Evolutionary conservation across 2,113 vertebrate genomes (phyloP), one percentile per base, ranked within the genome.

Genomic region (Sinocyclocheilus grahami): DNA sequence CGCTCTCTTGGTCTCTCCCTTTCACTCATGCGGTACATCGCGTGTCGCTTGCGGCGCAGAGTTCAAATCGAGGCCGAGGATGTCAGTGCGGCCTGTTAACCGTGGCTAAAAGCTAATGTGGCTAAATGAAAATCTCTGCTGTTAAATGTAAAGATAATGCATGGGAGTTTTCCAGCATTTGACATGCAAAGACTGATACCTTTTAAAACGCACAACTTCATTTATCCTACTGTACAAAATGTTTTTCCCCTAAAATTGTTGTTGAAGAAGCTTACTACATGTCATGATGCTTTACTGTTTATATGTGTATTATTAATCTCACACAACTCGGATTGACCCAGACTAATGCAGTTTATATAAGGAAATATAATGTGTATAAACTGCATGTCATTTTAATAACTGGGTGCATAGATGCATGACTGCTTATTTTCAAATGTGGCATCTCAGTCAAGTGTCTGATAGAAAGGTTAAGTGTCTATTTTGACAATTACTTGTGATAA

Each of bases 71-170:
- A 92, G 87, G 84, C 86, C 90, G 88, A 12, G 89, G 92, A 87
- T 90, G 75, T 53, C 1, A 39, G 7, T 39, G 89, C 30, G 93
- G 88, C 92, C 92, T 90, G 78, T 91, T 88, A 60, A 39, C 30
- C 10, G 0, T 58, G 82, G 12, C 62, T 74, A 78, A 53, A 86
- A 46, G 82, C 42, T n/a, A 76, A 72, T 71, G 46, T 22, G 1
- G 33, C 71, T 75, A 27, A 60, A n/a, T 14, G 8, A n/a, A 48
- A 46, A 20, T 27, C 53, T 53, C 4, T 20, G 4, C n/a, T 71
- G 5, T 16, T 22, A 39, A 37, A 10, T 69, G 67, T 69, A 55
- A 55, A 55, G 3, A 7, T 62, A 60, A 10, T 48, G 14, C 6
- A 8, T 9, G 22, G 58, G n/a, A 24, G 4, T 24, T 53, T 20